phyloP scores from a whole-genome alignment of 2,888 invertebrate species.

The Drosophila prolongata region DNA sequence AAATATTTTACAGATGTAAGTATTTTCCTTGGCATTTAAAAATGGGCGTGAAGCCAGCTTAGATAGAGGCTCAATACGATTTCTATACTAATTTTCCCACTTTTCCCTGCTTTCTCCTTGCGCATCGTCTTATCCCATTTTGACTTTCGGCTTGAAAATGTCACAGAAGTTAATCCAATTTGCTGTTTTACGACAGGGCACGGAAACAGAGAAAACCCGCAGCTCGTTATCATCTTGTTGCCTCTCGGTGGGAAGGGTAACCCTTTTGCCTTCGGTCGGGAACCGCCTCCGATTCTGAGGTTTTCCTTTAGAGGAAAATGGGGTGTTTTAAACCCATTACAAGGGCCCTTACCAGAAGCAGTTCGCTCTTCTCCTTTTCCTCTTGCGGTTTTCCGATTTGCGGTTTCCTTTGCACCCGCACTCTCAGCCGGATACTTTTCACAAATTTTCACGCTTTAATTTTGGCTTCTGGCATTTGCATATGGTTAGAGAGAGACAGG shows the following conservation, averaged over 20 bases:
- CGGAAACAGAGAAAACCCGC: slow-evolving; percentile 57
- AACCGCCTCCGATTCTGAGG: slow-evolving; percentile 52
- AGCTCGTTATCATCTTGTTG: slow-evolving; percentile 70
- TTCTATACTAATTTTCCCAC: slow-evolving; percentile 49
- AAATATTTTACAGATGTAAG: slow-evolving; percentile 38
- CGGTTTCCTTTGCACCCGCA: slow-evolving; percentile 55
- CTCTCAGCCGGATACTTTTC: slow-evolving; percentile 44
- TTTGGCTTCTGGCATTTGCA: slow-evolving; percentile 60
- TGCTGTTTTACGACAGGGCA: slow-evolving; percentile 66
- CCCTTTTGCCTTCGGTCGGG: slow-evolving; percentile 55
- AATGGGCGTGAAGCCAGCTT: slow-evolving; percentile 38
- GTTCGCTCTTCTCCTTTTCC: slow-evolving; percentile 2
- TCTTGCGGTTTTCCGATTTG: slow-evolving; percentile 64
- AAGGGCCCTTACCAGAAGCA: slow-evolving; percentile 55
- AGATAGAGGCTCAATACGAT: slow-evolving; percentile 41
- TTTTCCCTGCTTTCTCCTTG: slow-evolving; percentile 34
- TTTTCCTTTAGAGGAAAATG: slow-evolving; percentile 42
- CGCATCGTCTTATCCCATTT: slow-evolving; percentile 40
- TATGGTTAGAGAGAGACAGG: slow-evolving; percentile 27
- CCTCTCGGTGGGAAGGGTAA: slow-evolving; percentile 39
- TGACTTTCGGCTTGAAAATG: slow-evolving; percentile 53
- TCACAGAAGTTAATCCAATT: slow-evolving; percentile 78
- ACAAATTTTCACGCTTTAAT: slow-evolving; percentile 77
- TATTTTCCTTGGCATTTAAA: slow-evolving; percentile 19
- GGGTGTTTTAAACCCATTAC: slow-evolving; percentile 81